Conservation (phyloP, 2,797 vertebrate species). For the Kryptolebias ocellatus region DNA sequence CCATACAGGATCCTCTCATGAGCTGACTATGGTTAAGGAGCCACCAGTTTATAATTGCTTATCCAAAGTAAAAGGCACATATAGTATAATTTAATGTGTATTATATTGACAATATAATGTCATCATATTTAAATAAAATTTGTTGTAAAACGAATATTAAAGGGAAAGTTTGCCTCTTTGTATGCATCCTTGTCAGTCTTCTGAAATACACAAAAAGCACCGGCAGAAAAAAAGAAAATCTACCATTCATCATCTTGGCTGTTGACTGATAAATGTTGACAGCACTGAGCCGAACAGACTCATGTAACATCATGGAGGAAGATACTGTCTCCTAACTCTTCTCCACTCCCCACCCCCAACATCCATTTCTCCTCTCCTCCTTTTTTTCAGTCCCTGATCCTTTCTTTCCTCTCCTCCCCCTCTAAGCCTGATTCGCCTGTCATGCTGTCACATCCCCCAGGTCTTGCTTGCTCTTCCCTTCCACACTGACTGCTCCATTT, state of each 20-base stretch:
- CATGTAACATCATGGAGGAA: constrained; percentile 16
- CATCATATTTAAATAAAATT: not conserved
- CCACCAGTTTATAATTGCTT: not conserved
- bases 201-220: constrained; percentile 16
- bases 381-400: constrained; percentile 9
- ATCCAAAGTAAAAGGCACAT: too few relatives aligned
- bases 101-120: too few relatives aligned
- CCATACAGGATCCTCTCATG: not conserved
- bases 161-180: not conserved
- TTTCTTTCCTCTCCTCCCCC: constrained; percentile 25
- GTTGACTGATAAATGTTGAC: constrained; percentile 40
- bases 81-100: too few relatives aligned
- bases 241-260: constrained; percentile 31
- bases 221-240: constrained; percentile 2
- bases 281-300: constrained; percentile 28
- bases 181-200: not conserved
- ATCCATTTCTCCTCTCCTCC: constrained; percentile 21
- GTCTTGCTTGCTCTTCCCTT: constrained; percentile 10
- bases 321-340: constrained; percentile 37
- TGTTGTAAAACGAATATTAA: not conserved
- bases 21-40: not conserved
- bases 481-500: not conserved
- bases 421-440: constrained; percentile 40
- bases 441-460: constrained; percentile 30
- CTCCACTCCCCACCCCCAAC: constrained; percentile 31